Conservation (phyloP, 2,888 invertebrate species). For the Stegophylla sp. region DNA sequence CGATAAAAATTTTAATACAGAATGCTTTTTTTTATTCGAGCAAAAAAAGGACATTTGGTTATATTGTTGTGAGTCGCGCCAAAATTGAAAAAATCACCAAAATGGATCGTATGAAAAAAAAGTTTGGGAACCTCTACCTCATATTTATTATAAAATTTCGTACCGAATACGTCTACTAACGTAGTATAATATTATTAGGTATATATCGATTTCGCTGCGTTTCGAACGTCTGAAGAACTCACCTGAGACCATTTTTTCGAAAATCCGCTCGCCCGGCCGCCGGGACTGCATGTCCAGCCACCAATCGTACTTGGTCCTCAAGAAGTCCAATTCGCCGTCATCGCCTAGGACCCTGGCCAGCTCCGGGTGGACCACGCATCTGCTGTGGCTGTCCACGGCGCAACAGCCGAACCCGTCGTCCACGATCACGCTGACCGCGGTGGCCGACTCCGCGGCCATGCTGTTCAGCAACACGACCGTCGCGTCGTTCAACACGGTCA, state of each 20-base stretch:
- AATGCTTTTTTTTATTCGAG: too few relatives aligned
- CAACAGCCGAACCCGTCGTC: constrained; percentile 2
- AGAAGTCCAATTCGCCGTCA: neutral
- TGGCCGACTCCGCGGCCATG: neutral
- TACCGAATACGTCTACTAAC: too few relatives aligned
- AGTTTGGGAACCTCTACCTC: too few relatives aligned
- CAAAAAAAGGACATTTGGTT: too few relatives aligned
- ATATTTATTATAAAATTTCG: too few relatives aligned
- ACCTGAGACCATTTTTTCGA: constrained; percentile 27
- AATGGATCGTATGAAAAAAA: too few relatives aligned
- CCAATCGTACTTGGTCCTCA: neutral
- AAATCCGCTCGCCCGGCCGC: neutral
- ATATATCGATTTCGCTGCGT: too few relatives aligned
- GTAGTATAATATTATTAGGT: too few relatives aligned
- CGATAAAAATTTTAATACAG: too few relatives aligned
- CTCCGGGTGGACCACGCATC: neutral
- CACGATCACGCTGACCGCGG: neutral
- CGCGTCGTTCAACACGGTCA: neutral
- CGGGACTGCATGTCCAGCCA: neutral
- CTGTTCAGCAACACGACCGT: neutral
- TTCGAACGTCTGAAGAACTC: too few relatives aligned
- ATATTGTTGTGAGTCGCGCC: too few relatives aligned
- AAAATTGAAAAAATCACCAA: too few relatives aligned
- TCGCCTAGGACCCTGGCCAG: constrained; percentile 24
- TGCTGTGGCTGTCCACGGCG: neutral